Percentiles rank a stretch among this genome's conserved stretches.
Conservation (phyloP, 1,140 invertebrate species). For the Leptinotarsa undecemlineata region DNA sequence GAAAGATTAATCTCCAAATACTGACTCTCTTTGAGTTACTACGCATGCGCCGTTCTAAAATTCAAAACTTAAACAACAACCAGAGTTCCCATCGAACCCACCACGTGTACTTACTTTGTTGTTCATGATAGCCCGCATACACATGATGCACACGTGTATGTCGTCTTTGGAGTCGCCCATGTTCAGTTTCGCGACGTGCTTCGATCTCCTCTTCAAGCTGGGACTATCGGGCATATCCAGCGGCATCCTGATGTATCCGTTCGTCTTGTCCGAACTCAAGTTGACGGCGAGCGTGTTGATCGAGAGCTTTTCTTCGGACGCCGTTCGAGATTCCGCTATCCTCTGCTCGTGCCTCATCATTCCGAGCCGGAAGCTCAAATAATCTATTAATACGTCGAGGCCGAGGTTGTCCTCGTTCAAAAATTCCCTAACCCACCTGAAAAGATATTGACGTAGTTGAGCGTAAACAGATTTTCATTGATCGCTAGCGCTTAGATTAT, state of each 20-base stretch:
- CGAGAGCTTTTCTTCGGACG: slow-evolving; percentile 70
- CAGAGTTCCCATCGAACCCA: no score
- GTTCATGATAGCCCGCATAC: slow-evolving; percentile 99
- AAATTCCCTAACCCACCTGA: slow-evolving; percentile 97
- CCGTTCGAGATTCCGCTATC: slow-evolving; percentile 70
- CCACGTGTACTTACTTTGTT: slow-evolving; percentile 77
- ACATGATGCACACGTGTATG: slow-evolving; percentile 99
- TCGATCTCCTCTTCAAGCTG: slow-evolving; percentile 72
- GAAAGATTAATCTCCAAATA: no score
- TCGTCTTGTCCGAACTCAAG: slow-evolving; percentile 33
- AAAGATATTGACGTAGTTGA: slow-evolving; percentile 19
- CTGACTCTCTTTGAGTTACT: no score
- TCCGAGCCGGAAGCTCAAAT: slow-evolving; percentile 89
- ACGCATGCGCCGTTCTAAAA: no score
- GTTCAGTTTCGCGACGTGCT: slow-evolving; percentile 87
- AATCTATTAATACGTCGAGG: slow-evolving; percentile 94
- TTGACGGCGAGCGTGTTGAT: slow-evolving; percentile 38
- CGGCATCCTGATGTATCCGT: slow-evolving; percentile 61
- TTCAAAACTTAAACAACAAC: no score
- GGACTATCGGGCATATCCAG: slow-evolving; percentile 71
- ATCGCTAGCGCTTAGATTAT: no score
- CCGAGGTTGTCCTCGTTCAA: slow-evolving; percentile 95
- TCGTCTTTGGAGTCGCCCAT: slow-evolving; percentile 98
- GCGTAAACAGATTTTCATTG: no score
- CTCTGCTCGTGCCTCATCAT: slow-evolving; percentile 90